A percentile compares a stretch with the other conserved stretches of the same genome.
Evolutionary conservation across 1,140 invertebrate genomes (phyloP).

Genomic region (Holotrichia oblita): DNA sequence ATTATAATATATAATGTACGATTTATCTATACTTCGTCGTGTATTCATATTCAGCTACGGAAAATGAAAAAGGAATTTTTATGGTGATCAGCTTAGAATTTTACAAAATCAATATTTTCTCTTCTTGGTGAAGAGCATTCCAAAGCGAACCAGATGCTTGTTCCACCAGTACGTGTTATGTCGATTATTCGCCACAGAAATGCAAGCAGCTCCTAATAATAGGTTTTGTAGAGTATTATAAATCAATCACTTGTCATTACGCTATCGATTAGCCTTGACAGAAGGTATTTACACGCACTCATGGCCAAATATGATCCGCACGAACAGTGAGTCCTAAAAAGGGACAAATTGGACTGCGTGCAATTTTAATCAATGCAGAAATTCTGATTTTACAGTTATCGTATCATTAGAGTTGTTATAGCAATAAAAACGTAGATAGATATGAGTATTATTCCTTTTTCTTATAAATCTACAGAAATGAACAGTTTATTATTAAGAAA

Average conservation of each 20-base stretch:
- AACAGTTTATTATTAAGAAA: too few relatives aligned
- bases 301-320: not conserved
- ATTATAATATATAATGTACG: too few relatives aligned
- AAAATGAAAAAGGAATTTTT: too few relatives aligned
- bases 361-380: not conserved
- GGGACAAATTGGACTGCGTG: not conserved
- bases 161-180: not conserved
- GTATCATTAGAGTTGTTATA: too few relatives aligned
- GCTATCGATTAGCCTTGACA: constrained; percentile 4
- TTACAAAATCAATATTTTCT: not conserved
- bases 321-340: not conserved
- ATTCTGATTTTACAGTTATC: too few relatives aligned
- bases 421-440: too few relatives aligned
- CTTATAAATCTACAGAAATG: too few relatives aligned
- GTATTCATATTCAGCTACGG: too few relatives aligned
- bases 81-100: not conserved
- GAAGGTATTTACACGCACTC: not conserved
- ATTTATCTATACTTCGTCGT: too few relatives aligned
- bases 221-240: constrained; percentile 3
- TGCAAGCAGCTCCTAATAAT: not conserved
- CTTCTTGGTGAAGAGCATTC: not conserved
- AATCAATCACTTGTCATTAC: constrained; percentile 13
- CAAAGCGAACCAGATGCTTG: not conserved
- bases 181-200: not conserved
- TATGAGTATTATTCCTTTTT: too few relatives aligned